phyloP scores from a whole-genome alignment of 64 coral and sea anemone species.

The Cladopsammia gracilis region DNA sequence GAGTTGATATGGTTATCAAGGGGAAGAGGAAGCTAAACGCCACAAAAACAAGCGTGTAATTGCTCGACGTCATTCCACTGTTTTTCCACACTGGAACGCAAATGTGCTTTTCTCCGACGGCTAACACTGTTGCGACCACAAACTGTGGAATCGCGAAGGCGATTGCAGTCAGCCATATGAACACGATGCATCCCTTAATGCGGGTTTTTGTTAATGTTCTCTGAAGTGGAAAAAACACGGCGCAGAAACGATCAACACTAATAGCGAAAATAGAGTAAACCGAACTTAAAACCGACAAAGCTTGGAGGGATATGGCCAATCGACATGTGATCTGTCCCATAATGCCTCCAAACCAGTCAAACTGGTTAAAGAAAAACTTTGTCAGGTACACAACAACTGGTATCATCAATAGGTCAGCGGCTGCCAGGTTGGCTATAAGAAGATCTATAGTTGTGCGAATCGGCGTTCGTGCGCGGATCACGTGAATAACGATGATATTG shows the following conservation, averaged over 20 bases:
- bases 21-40: constrained; percentile 39
- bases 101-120: background rate
- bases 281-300: constrained; percentile 43
- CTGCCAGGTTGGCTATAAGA: constrained; percentile 67
- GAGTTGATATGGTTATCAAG: constrained; percentile 33
- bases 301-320: constrained; percentile 33
- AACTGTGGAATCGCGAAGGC: constrained; percentile 18
- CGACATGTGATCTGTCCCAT: constrained; percentile 60
- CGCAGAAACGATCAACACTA: constrained; percentile 64
- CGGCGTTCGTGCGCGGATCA: constrained; percentile 42
- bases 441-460: constrained; percentile 58
- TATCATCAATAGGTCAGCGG: constrained; percentile 73
- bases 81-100: constrained; percentile 48
- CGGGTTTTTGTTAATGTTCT: constrained; percentile 30
- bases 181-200: constrained; percentile 4
- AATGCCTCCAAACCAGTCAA: constrained; percentile 61
- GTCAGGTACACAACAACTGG: constrained; percentile 45
- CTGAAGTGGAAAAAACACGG: constrained; percentile 51
- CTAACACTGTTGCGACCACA: constrained; percentile 21
- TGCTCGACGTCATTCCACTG: constrained; percentile 9
- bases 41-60: constrained; percentile 39
- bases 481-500: constrained; percentile 47
- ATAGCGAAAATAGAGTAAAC: constrained; percentile 60
- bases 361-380: constrained; percentile 45
- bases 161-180: constrained; percentile 33